Evolutionary conservation across 2,888 invertebrate species (phyloP).

Genomic region (Branchipolynoe longqiensis): DNA sequence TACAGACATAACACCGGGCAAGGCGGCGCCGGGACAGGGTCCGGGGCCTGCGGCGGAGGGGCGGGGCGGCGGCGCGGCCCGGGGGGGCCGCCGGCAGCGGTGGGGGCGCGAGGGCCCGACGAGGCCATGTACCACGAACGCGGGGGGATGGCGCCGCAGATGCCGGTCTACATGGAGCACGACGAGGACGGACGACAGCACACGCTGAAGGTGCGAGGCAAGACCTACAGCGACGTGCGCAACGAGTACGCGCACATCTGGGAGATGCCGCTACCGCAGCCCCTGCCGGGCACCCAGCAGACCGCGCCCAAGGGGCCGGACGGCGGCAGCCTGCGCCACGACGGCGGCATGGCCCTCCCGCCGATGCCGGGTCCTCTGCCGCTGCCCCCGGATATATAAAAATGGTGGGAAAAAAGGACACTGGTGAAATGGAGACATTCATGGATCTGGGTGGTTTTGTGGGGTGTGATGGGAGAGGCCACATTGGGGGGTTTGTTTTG

Average conservation of each 20-base stretch:
- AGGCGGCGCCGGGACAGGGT: background rate
- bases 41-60: background rate
- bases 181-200: background rate
- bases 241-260: slow-evolving; percentile 58
- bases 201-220: slow-evolving; percentile 14
- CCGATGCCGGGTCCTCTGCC: slow-evolving; percentile 29
- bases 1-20: slow-evolving; percentile 20
- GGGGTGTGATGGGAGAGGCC: too few species aligned
- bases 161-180: slow-evolving; percentile 20
- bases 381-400: slow-evolving; percentile 41
- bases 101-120: background rate
- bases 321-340: background rate
- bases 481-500: too few species aligned
- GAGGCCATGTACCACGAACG: slow-evolving; percentile 46
- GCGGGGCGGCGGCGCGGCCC: slow-evolving; percentile 4
- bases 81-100: background rate
- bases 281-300: slow-evolving; percentile 20
- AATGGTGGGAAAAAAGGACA: too few species aligned
- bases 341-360: background rate
- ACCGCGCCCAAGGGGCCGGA: background rate
- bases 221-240: slow-evolving; percentile 54
- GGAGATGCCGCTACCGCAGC: slow-evolving; percentile 58
- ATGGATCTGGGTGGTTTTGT: too few species aligned
- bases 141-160: background rate
- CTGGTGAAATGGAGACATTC: too few species aligned